Evolutionary conservation across 2,113 vertebrate genomes (phyloP).

Genomic region (Hippocampus comes): DNA sequence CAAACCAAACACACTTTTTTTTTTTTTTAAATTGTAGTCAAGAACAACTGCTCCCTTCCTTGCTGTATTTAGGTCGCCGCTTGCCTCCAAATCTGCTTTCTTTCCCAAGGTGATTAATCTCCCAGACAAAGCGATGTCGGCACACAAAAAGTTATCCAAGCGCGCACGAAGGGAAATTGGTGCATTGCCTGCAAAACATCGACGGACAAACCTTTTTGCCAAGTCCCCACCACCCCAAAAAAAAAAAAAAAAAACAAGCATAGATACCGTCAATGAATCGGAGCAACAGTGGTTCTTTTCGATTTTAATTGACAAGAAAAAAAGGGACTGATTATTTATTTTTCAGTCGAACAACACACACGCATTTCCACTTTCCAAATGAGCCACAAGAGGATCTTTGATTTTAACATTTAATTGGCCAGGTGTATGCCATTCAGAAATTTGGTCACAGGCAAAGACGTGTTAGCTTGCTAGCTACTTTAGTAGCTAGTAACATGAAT

Average conservation of each 20-base stretch:
- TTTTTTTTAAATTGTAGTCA: background rate
- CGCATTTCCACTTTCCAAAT: background rate
- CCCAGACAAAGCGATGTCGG: background rate
- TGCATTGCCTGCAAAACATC: conserved; percentile 9
- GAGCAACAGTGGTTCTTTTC: background rate
- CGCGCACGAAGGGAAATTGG: conserved; percentile 15
- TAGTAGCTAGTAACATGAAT: too few relatives aligned
- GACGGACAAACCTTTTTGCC: background rate
- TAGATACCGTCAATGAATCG: background rate
- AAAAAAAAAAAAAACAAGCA: conserved; percentile 4
- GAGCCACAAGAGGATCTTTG: too few relatives aligned
- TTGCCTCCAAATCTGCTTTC: background rate
- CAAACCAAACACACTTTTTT: conserved; percentile 6
- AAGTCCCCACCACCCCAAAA: background rate
- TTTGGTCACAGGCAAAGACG: too few relatives aligned
- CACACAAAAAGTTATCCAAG: conserved; percentile 1
- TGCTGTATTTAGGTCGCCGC: background rate
- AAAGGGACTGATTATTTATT: background rate
- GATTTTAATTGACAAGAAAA: background rate
- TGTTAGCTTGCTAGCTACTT: too few relatives aligned
- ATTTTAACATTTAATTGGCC: too few relatives aligned
- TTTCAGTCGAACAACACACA: background rate
- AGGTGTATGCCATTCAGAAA: too few relatives aligned
- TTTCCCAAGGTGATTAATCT: conserved; percentile 5
- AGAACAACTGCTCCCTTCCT: background rate